Evolutionary conservation across 2,113 vertebrate genomes (phyloP).

Genomic region (Plecotus auritus): DNA sequence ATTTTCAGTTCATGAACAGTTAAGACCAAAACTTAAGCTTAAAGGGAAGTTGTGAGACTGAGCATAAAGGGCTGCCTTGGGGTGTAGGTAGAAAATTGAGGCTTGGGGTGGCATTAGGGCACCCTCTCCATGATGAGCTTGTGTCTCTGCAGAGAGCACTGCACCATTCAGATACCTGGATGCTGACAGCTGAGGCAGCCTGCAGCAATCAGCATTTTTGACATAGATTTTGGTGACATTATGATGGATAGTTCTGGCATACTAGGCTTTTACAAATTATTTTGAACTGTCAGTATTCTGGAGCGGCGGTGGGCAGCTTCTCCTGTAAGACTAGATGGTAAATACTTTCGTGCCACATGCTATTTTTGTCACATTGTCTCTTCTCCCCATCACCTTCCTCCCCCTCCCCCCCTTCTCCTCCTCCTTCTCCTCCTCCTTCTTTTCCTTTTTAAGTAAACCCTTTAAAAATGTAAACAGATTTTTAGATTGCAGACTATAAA

Average conservation of each 20-base stretch:
- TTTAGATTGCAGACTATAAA: neutral
- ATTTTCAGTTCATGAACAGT: neutral
- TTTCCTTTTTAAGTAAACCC: neutral
- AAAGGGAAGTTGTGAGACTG: neutral
- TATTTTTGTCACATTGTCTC: neutral
- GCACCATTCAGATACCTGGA: rapidly evolving
- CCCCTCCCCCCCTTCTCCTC: too few relatives aligned
- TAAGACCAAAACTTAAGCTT: neutral
- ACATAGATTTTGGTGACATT: neutral
- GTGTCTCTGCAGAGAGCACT: neutral
- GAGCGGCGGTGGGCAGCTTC: neutral
- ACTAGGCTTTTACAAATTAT: neutral
- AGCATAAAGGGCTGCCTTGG: neutral
- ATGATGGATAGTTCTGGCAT: neutral
- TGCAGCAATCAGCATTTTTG: neutral
- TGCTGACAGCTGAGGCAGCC: neutral
- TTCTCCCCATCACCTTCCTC: neutral
- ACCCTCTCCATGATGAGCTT: rapidly evolving
- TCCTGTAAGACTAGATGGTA: neutral
- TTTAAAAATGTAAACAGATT: neutral
- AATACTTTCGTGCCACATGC: neutral
- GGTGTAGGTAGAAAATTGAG: neutral
- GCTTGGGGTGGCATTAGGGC: neutral
- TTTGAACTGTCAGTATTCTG: neutral
- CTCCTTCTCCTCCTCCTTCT: neutral